Percentiles rank a stretch among this genome's conserved stretches.
Evolutionary conservation across 2,113 vertebrate species (phyloP).

Genomic region (Gallinago jamesoni): DNA sequence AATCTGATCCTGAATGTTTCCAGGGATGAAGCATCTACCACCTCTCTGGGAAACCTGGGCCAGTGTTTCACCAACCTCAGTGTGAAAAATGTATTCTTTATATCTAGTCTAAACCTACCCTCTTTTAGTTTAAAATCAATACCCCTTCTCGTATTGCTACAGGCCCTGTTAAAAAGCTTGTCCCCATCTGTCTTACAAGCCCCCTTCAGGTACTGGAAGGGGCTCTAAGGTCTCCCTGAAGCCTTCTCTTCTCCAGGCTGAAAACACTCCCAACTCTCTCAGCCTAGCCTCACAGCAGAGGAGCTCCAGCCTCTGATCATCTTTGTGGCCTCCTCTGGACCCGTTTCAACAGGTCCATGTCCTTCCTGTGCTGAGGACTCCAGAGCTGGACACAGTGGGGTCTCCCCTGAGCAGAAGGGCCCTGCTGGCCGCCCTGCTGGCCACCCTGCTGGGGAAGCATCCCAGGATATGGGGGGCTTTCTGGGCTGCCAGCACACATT

Average conservation of each 20-base stretch:
- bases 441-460: accelerated
- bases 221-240: background rate
- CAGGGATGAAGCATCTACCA: background rate
- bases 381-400: background rate
- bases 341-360: background rate
- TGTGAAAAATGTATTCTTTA: background rate
- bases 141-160: accelerated
- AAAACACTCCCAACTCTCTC: background rate
- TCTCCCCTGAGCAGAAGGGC: background rate
- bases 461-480: accelerated
- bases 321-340: background rate
- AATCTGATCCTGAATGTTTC: too few species aligned
- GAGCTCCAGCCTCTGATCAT: accelerated
- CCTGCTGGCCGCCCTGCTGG: background rate
- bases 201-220: too few species aligned
- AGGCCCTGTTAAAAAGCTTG: background rate
- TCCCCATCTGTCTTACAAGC: background rate
- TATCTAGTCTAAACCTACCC: background rate
- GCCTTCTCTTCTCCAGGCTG: background rate
- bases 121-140: background rate
- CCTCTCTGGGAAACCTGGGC: background rate
- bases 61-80: background rate
- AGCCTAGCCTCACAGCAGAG: background rate
- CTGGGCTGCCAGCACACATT: accelerated
- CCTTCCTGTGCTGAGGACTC: background rate